phyloP scores from a whole-genome alignment of 2,888 invertebrate genomes.

The Parascotia fuliginaria region DNA sequence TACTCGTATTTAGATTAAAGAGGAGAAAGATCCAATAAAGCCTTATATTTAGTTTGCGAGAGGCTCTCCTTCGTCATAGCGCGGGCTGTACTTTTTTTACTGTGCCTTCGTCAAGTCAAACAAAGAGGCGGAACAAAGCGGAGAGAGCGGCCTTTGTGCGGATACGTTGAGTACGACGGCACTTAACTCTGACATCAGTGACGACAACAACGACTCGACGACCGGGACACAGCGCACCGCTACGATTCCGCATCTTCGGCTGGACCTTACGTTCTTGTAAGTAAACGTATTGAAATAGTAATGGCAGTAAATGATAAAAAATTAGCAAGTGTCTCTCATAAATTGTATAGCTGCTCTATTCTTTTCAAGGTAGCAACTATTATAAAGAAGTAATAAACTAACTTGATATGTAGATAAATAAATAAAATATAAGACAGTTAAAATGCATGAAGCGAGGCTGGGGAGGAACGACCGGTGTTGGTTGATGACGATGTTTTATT shows the following conservation, averaged over 20 bases:
- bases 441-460: conserved; percentile 11
- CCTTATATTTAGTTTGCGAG: conserved; percentile 48
- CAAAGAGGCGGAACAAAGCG: conserved; percentile 83
- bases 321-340: conserved; percentile 4
- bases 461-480: conserved; percentile 62
- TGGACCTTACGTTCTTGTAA: too few species aligned
- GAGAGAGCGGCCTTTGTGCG: conserved; percentile 80
- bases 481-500: conserved; percentile 73
- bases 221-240: conserved; percentile 36
- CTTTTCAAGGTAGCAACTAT: too few species aligned
- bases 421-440: not conserved
- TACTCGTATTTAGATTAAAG: conserved; percentile 21
- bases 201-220: conserved; percentile 53
- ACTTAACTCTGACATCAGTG: conserved; percentile 77
- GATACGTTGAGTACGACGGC: conserved; percentile 71
- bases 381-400: too few species aligned
- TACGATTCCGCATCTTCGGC: conserved; percentile 30
- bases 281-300: too few species aligned
- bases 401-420: not conserved
- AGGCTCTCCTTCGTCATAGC: conserved; percentile 47
- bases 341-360: too few species aligned
- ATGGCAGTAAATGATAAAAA: conserved; percentile 3
- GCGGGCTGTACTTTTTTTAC: conserved; percentile 68
- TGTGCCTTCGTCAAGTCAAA: conserved; percentile 73
- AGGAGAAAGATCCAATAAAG: conserved; percentile 48